Base-by-base conservation (phyloP, 2,113 vertebrate species). In the Brachionichthys hirsutus region DNA sequence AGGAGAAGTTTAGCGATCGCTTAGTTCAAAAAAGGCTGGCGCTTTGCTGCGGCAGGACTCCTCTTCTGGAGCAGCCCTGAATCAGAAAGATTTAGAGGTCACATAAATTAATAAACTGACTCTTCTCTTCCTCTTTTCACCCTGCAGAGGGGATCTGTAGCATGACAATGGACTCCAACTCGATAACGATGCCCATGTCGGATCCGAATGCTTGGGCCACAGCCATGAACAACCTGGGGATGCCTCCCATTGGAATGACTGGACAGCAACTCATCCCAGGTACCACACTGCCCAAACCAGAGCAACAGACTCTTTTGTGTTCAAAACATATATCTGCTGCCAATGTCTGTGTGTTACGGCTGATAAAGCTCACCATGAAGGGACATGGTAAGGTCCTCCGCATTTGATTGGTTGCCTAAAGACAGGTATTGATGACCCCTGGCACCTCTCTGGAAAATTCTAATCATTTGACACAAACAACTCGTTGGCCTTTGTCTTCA, bases 201-300 rank as follows among this genome's bases (percentile, higher is more conserved):
- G 94, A 98, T 82, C 94, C 95, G 6, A 92, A 88, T 12, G 92
- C 94, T 63, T 98, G 95, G 96, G 92, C 94, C 24, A 96, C 95
- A 2, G 96, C 95, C n/a, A 97, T 98, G 96, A 97, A 96, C 90
- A 98, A 97, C 78, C 91, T 98, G 48, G 94, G 95, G 50, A 97
- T 98, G 95, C 91, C 94, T 78, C 94, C 95, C 2, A 91, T 98
- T 67, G 92, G 94, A 62, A 93, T 98, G 71, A 91, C 92, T 0
- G 94, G 92, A 81, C 95, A 96, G 77, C 94, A 94, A 11, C 92
- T 97, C 57, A 90, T 98, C 81, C 91, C 94, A 81, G 95, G 96
- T 98, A 93, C 12, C 1, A 42, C 52, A 38, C 12, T 19, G 0
- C 10, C 35, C 6, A 30, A 24, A 20, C 15, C 49, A 54, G 18